Percentiles rank a stretch among this genome's conserved stretches.
Conservation (phyloP, 1,140 invertebrate genomes). For the Anadara kagoshimensis region DNA sequence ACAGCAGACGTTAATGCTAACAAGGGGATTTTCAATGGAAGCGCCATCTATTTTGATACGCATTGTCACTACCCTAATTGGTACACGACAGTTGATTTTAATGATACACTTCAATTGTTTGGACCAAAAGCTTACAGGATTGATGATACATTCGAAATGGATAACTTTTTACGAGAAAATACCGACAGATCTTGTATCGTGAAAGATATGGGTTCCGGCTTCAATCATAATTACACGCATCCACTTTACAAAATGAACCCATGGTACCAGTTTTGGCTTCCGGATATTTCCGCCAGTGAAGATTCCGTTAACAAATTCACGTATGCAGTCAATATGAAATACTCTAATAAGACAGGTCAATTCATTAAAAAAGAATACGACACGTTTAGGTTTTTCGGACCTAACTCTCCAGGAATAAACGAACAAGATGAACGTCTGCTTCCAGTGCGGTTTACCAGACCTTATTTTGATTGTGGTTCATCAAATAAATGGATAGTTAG, state of each 20-base stretch:
- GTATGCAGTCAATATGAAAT: conserved; percentile 79
- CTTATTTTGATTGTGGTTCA: conserved; percentile 96
- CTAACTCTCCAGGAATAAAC: conserved; percentile 55
- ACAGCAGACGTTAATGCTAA: conserved; percentile 96
- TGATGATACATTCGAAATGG: conserved; percentile 70
- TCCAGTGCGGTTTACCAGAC: conserved; percentile 93
- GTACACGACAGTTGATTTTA: conserved; percentile 89
- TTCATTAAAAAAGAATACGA: conserved; percentile 52
- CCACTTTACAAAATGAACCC: conserved; percentile 66
- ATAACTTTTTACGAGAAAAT: conserved; percentile 69
- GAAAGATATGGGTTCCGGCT: conserved; percentile 69
- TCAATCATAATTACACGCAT: conserved; percentile 82
- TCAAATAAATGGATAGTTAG: conserved; percentile 96
- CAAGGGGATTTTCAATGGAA: conserved; percentile 89
- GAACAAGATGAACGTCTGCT: conserved; percentile 79
- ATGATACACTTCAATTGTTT: conserved; percentile 96
- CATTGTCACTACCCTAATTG: conserved; percentile 89
- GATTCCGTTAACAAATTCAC: conserved; percentile 53
- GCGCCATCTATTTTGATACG: conserved; percentile 93
- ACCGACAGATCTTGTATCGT: conserved; percentile 61
- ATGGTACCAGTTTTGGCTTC: conserved; percentile 53
- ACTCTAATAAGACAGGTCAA: conserved; percentile 90
- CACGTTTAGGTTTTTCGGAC: conserved; percentile 63
- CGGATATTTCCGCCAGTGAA: conserved; percentile 35
- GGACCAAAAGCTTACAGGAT: conserved; percentile 87